Base-by-base conservation (phyloP, 2,113 vertebrate species). In the Pelvicachromis taeniatus region DNA sequence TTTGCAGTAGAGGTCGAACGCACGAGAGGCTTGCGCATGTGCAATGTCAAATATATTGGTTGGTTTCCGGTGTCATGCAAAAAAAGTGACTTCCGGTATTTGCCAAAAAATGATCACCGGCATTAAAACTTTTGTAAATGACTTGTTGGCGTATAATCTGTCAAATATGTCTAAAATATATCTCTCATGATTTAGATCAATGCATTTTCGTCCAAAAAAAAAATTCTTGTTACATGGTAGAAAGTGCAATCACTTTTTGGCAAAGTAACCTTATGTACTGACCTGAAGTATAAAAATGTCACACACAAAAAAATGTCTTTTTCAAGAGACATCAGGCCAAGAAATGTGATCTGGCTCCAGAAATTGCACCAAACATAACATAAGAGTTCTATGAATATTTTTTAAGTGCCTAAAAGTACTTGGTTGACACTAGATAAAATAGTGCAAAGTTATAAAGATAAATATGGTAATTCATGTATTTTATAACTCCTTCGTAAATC, bases 1-100 rank as follows among this genome's bases (percentile, higher is more conserved):
- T 79, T 35, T 77, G 70, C 6, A 68, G 92, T 92, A 94, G 92
- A 95, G 94, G 94, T 95, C 94, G 94, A 94, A 94, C 63, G 82
- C 89, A 52, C 81, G 77, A 88, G 91, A 86, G 50, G n/a, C 2
- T 1, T 2, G 73, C 91, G 83, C 94, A 93, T 91, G 94, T 93
- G 94, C 80, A 59, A 0, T 40, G 48, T 29, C 10, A 31, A 35
- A 2, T 12, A 33, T 31, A 23, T 23, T 29, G 19, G 11, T 53
- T 31, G 42, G 73, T 52, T 92, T 94, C 94, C 94, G 91, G 92
- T 83, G 78, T 89, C 53, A 40, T 58, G 16, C 38, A 14, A 17
- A 73, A 48, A 70, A 73, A 48, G 65, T 17, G 65, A 48, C 26
- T 73, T 73, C 65, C 65, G 65, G 65, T 73, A 48, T 48, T 23